Conservation (phyloP, 2,797 vertebrate genomes). For the Hippoglossus hippoglossus region DNA sequence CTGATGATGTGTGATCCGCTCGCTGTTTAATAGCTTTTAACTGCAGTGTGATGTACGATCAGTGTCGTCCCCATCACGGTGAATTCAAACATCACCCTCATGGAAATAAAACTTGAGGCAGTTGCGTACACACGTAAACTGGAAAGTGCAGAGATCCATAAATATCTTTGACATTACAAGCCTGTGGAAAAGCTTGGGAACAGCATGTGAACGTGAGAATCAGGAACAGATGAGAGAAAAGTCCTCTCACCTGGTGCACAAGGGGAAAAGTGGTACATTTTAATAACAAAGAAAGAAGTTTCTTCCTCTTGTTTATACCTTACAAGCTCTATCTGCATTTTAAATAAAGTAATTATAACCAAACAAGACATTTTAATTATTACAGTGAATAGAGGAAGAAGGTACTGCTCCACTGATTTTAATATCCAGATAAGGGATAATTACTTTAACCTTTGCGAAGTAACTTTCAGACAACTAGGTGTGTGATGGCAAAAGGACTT, state of each 20-base stretch:
- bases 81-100: slow-evolving; percentile 66
- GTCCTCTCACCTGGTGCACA: slow-evolving; percentile 50
- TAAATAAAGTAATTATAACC: slow-evolving; percentile 11
- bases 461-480: neutral
- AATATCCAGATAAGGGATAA: neutral
- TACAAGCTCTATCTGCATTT: slow-evolving; percentile 11
- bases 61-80: slow-evolving; percentile 53
- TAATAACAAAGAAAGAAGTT: neutral
- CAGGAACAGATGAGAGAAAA: slow-evolving; percentile 67
- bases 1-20: slow-evolving; percentile 15
- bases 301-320: neutral
- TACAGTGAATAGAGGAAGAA: no score
- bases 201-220: slow-evolving; percentile 52
- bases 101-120: slow-evolving; percentile 49
- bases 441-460: slow-evolving; percentile 8
- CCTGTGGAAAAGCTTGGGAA: slow-evolving; percentile 42
- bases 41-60: slow-evolving; percentile 24
- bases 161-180: slow-evolving; percentile 74
- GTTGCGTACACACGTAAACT: slow-evolving; percentile 36
- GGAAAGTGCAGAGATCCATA: slow-evolving; percentile 54
- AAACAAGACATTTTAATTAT: neutral
- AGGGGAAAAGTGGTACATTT: slow-evolving; percentile 13
- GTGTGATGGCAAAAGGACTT: slow-evolving; percentile 6
- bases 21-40: slow-evolving; percentile 44
- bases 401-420: no score